These are phyloP conservation scores for Criorhina ranunculi DNA, from an alignment of 2,888 invertebrate genomes.

Conservation along the genomic window DNA sequence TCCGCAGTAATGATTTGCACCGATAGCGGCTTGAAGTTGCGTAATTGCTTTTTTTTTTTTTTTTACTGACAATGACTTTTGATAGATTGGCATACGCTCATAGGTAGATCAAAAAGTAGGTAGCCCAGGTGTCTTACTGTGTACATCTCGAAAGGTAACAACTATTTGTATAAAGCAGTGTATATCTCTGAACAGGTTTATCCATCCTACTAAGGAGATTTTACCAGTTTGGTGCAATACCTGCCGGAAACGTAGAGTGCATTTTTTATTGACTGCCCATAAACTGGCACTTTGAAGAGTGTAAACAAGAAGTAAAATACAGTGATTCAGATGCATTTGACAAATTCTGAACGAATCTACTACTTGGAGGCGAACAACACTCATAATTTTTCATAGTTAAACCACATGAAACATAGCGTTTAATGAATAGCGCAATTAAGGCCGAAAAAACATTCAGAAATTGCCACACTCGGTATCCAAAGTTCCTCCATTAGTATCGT, in stretches of 20 bases:
- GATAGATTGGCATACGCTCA: not conserved
- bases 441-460: not conserved
- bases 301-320: not conserved
- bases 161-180: not conserved
- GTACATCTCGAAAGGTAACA: not conserved
- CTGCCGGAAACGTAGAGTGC: slow-evolving; percentile 20
- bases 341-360: too few relatives aligned
- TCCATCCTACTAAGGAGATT: not conserved
- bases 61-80: slow-evolving; percentile 38
- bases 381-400: too few relatives aligned
- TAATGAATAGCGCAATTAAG: not conserved
- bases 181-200: slow-evolving; percentile 12
- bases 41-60: slow-evolving; percentile 12
- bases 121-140: not conserved
- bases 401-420: too few relatives aligned
- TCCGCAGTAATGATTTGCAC: slow-evolving; percentile 34
- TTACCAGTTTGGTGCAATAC: not conserved
- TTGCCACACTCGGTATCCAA: not conserved
- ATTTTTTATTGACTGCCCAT: not conserved
- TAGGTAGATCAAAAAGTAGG: not conserved
- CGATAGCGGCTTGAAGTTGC: slow-evolving; percentile 31
- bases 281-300: not conserved
- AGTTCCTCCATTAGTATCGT: slow-evolving; percentile 1
- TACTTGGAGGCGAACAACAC: too few relatives aligned
- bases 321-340: not conserved